phyloP scores from a whole-genome alignment of 2,888 invertebrate species.

The Galeopsomyia nigrocyanea region DNA sequence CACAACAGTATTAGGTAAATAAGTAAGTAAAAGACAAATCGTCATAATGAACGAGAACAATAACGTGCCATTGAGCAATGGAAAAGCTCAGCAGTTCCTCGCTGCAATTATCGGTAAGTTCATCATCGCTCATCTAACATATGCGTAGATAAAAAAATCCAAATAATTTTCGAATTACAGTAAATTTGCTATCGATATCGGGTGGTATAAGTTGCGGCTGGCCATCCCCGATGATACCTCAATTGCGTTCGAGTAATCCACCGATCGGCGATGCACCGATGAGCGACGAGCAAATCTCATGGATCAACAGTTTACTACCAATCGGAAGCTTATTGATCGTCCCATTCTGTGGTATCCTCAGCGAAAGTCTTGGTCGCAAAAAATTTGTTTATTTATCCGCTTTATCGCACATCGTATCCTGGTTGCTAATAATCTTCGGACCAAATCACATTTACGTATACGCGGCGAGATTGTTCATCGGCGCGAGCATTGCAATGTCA shows the following conservation, averaged over 20 bases:
- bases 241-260: conserved; percentile 63
- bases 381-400: conserved; percentile 71
- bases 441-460: conserved; percentile 69
- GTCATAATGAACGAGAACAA: not conserved
- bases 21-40: too few relatives aligned
- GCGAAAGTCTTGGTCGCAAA: conserved; percentile 72
- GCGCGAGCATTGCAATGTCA: conserved; percentile 72
- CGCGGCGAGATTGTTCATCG: conserved; percentile 73
- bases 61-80: conserved; percentile 39
- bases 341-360: conserved; percentile 68
- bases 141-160: not conserved
- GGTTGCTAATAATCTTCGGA: conserved; percentile 72
- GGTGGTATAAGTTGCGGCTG: conserved; percentile 71
- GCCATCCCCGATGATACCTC: conserved; percentile 73
- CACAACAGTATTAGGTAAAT: too few relatives aligned
- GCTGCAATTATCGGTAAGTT: conserved; percentile 55
- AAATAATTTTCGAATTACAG: conserved; percentile 54
- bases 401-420: conserved; percentile 73
- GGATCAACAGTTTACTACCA: conserved; percentile 73
- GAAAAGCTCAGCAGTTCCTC: conserved; percentile 56
- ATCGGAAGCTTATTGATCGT: conserved; percentile 72
- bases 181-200: conserved; percentile 65
- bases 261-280: conserved; percentile 69
- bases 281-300: conserved; percentile 70
- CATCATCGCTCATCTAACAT: not conserved